Evolutionary conservation across 2,888 invertebrate genomes (phyloP).

Genomic region (Drosophila crucigera): DNA sequence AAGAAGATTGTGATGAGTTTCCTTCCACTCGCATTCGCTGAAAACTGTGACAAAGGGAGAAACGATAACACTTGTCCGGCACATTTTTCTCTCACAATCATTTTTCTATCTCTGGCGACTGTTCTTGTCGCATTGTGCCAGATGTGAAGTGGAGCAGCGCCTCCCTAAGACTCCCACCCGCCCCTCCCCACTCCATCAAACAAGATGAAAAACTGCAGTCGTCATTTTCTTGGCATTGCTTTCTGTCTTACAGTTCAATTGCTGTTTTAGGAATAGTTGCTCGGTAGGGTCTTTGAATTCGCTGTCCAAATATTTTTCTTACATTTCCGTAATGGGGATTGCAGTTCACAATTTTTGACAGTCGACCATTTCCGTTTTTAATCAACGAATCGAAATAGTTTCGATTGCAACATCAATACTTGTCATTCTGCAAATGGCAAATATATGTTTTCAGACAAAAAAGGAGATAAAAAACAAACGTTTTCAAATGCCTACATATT

Average conservation of each 20-base stretch:
- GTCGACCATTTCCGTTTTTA: conserved; percentile 57
- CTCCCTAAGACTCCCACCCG: background rate
- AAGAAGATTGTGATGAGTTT: conserved; percentile 45
- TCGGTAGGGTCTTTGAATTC: background rate
- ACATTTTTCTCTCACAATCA: conserved; percentile 38
- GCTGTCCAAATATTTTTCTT: conserved; percentile 64
- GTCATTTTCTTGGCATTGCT: conserved; percentile 74
- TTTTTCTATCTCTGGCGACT: conserved; percentile 39
- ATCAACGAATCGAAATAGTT: conserved; percentile 61
- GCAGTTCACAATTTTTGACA: conserved; percentile 50
- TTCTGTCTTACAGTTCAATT: conserved; percentile 67
- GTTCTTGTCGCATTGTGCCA: conserved; percentile 66
- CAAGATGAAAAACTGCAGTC: conserved; percentile 58
- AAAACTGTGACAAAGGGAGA: conserved; percentile 51
- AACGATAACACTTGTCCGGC: conserved; percentile 57
- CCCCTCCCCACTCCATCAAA: background rate
- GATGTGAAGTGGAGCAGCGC: conserved; percentile 53
- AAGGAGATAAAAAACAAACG: conserved; percentile 16
- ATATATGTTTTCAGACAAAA: conserved; percentile 45
- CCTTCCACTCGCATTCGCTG: conserved; percentile 24
- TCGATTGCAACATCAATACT: conserved; percentile 73
- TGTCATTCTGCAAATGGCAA: conserved; percentile 49
- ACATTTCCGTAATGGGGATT: conserved; percentile 51
- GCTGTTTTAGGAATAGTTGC: conserved; percentile 20
- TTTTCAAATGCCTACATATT: conserved; percentile 44